Base-by-base conservation (phyloP, 2,888 invertebrate genomes). In the Chrysina gloriosa region DNA sequence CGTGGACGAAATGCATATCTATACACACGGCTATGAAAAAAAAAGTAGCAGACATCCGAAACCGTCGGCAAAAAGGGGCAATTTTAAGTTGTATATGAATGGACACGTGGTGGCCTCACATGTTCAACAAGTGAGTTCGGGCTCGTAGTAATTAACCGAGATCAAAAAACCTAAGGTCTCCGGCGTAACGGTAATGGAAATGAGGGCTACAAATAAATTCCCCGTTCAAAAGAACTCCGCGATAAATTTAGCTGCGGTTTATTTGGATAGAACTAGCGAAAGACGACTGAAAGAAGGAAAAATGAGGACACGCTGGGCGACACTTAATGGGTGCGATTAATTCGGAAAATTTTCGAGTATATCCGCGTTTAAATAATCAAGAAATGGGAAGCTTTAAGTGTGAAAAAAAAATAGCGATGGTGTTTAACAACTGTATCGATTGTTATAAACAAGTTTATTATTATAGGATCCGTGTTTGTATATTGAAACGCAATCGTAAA, bases 211-310 rank as follows among this genome's bases (percentile, higher is more conserved):
- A 42, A 42, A 61, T 61, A 42, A 42, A 61, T 42, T 11, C 42
- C 16, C n/a, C 19, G 54, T 54, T 27, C 42, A 61, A 42, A 56
- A 56, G 42, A 42, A 42, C 16, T 29, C 27, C 39, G 23, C 42
- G 58, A 29, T 61, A 61, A 61, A 61, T 61, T 61, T 61, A 61
- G 58, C 25, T 42, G 27, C 19, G 16, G 58, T 61, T 61, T 61
- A 61, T 61, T 61, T 61, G 42, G 42, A 16, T 61, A 61, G 36
- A 61, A 61, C 42, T 61, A 39, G 42, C 6, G 42, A 61, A 61
- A 29, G 52, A 11, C 52, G 31, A 36, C 29, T 29, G 29, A 16
- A 29, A 19, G 5, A 14, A 25, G 42, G 23, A 58, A 23, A 58
- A 58, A 23, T 23, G 27, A 14, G 42, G 29, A 25, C 23, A 11